Percentiles rank a stretch among this genome's conserved stretches.
Conservation (phyloP, 1,140 invertebrate genomes). For the Hirudo medicinalis region DNA sequence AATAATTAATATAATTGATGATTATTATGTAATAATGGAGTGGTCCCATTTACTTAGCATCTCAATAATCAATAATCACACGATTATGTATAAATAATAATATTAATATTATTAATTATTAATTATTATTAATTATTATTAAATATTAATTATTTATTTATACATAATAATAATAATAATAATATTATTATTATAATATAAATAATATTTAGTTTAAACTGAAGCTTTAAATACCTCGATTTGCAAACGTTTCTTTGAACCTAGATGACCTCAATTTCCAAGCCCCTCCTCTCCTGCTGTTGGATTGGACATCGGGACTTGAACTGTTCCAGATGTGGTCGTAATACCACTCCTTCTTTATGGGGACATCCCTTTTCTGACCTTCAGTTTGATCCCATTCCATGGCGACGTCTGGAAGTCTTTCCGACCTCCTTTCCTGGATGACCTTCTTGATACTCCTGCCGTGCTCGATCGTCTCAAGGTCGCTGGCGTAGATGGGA, state of each 20-base stretch:
- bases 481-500: conserved; percentile 21
- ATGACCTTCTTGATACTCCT: not conserved
- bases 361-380: not conserved
- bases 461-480: not conserved
- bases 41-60: no score
- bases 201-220: not conserved
- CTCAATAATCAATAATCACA: no score
- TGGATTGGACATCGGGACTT: not conserved
- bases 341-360: conserved; percentile 8
- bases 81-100: no score
- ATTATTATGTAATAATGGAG: no score
- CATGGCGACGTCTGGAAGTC: not conserved
- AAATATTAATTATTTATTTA: no score
- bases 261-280: conserved; percentile 8
- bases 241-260: not conserved
- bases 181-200: no score
- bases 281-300: not conserved
- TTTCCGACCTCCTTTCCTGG: not conserved
- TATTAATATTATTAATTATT: no score
- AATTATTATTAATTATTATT: no score
- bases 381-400: not conserved
- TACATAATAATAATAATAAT: no score
- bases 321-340: not conserved
- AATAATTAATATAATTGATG: no score
- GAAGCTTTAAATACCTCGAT: not conserved